Percentiles rank a stretch among this genome's conserved stretches.
Evolutionary conservation across 2,113 vertebrate genomes (phyloP).

Genomic region (Mobula birostris): DNA sequence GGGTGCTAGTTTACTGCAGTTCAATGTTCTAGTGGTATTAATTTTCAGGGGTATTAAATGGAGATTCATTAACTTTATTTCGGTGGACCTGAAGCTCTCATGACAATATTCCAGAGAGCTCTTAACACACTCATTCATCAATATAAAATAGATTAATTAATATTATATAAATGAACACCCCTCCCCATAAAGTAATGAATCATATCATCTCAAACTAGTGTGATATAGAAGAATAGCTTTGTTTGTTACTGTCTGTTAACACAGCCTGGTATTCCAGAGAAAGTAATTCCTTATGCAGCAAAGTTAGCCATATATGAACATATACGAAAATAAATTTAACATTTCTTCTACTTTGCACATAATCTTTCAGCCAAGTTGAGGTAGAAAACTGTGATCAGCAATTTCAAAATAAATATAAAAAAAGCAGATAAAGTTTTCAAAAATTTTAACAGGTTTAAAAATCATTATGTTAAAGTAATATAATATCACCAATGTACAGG

Average conservation of each 20-base stretch:
- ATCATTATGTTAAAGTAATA: not conserved
- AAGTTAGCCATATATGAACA: not conserved
- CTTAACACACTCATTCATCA: not conserved
- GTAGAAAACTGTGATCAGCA: not conserved
- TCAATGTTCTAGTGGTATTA: not conserved
- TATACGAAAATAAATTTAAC: not conserved
- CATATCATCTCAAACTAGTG: not conserved
- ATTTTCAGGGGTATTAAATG: not conserved
- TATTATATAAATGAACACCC: not conserved
- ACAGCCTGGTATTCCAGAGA: not conserved
- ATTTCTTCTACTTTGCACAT: not conserved
- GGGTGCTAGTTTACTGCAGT: not conserved
- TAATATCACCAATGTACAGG: too few relatives aligned
- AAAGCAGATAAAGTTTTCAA: not conserved
- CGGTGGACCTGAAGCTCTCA: not conserved
- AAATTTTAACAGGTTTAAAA: not conserved
- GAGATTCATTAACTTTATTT: not conserved
- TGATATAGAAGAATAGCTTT: not conserved
- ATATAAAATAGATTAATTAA: not conserved
- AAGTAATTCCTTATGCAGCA: not conserved
- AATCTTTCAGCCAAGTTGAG: not conserved
- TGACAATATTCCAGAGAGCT: not conserved
- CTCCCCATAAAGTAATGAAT: not conserved
- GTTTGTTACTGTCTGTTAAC: not conserved
- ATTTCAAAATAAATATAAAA: not conserved